These are phyloP conservation scores for Avahi laniger DNA, from an alignment of 2,797 vertebrate genomes.

Conservation along the genomic window DNA sequence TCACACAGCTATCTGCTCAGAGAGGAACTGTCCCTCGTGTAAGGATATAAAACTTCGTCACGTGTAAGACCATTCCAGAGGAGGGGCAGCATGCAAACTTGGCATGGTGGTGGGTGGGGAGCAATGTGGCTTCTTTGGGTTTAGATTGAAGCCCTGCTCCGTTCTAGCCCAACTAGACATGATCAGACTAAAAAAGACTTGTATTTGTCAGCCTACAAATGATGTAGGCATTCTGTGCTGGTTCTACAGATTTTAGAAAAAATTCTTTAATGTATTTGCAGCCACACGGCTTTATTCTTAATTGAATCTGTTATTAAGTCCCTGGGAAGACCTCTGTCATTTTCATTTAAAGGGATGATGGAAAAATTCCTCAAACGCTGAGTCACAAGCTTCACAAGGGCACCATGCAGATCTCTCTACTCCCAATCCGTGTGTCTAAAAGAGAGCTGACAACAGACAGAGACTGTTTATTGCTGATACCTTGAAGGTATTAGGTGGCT, in stretches of 20 bases:
- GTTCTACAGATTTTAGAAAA: background rate
- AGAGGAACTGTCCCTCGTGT: background rate
- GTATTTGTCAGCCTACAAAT: background rate
- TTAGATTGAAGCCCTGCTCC: background rate
- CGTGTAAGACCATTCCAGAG: slow-evolving; percentile 42
- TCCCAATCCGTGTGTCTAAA: background rate
- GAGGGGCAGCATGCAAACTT: background rate
- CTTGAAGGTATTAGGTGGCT: background rate
- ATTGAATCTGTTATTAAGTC: slow-evolving; percentile 57
- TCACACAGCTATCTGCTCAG: background rate
- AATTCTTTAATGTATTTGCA: slow-evolving; percentile 54
- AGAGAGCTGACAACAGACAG: background rate
- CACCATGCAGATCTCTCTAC: background rate
- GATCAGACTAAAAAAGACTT: background rate
- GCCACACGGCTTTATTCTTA: slow-evolving; percentile 40
- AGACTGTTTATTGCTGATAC: background rate
- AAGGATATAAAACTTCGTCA: slow-evolving; percentile 14
- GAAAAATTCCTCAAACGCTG: slow-evolving; percentile 1
- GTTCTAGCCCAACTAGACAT: background rate
- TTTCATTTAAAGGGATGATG: slow-evolving; percentile 56
- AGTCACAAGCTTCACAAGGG: background rate
- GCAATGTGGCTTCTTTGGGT: background rate
- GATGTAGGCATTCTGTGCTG: slow-evolving; percentile 17
- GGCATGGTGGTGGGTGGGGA: background rate
- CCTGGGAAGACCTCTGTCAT: slow-evolving; percentile 55